Base-by-base conservation (phyloP, 2,797 vertebrate species). In the Urocyon cinereoargenteus region DNA sequence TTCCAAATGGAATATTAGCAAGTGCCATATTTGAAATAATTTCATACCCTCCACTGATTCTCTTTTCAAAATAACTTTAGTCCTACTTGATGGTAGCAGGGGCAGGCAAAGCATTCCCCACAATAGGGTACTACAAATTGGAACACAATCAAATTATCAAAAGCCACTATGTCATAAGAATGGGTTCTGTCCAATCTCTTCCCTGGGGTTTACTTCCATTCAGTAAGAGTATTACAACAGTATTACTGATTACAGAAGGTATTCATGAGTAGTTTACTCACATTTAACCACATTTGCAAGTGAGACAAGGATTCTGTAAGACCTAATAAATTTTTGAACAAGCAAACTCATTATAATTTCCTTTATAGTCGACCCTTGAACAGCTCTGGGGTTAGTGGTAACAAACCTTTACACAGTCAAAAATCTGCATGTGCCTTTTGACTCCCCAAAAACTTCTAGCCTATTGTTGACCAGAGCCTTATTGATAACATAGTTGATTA, bases 41-140 rank as follows among this genome's bases (percentile, higher is more conserved):
- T 49, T 11, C 22, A 6, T 59, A 16, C 22, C 45, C 19, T 66
- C 68, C n/a, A 11, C 2, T n/a, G 8, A 78, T n/a, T 87, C 15
- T 51, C 13, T 83, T 72, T 40, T 59, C 1, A 66, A 40, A 82
- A 45, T 78, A 34, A 6, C 16, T 24, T 64, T 51, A 31, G 14
- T 73, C 12, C 24, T 86, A 51, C 21, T 64, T 55, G 31, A n/a
- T 62, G 51, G 36, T 15, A 78, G 26, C 51, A 34, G 16, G 2
- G 15, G 2, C 8, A 89, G 40, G 11, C 22, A 66, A 12, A 55
- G 0, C 13, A 89, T 59, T 61, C 5, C 36, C 4, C 2, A n/a
- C 12, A 24, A 31, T 2, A 24, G 11, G 0, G 0, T 31, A 11
- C 12, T 13, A 6, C 0, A 83, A n/a, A 28, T 13, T 28, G 22